Percentiles rank a stretch among this genome's conserved stretches.
These are phyloP conservation scores for Whitmania pigra DNA, from an alignment of 1,140 invertebrate species.

Conservation along the genomic window DNA sequence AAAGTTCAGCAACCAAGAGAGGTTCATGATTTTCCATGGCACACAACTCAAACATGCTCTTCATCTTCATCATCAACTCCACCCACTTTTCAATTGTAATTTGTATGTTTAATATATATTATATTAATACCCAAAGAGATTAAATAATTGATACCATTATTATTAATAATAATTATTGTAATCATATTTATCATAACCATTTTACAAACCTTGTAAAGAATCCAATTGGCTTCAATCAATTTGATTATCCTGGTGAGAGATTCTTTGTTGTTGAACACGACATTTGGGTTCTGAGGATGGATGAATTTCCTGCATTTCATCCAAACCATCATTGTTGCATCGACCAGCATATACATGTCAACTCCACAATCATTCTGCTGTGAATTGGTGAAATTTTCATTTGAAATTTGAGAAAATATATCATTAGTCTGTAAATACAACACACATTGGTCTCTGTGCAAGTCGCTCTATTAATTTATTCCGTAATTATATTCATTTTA, in stretches of 20 bases:
- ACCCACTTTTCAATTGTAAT: not conserved
- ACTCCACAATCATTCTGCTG: not conserved
- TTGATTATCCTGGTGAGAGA: not conserved
- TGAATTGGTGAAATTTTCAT: too few relatives aligned
- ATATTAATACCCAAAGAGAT: slow-evolving; percentile 3
- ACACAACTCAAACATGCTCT: not conserved
- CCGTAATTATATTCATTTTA: not conserved
- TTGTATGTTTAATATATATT: not conserved
- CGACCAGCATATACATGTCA: not conserved
- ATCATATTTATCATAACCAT: not conserved
- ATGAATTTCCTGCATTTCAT: not conserved
- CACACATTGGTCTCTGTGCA: not conserved
- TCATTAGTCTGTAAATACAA: too few relatives aligned
- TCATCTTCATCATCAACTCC: slow-evolving; percentile 10
- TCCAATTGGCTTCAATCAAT: not conserved
- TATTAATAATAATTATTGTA: not conserved
- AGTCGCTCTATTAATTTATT: not conserved
- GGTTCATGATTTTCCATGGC: not conserved
- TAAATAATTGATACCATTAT: not conserved
- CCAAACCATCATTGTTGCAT: not conserved
- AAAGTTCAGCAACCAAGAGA: not conserved
- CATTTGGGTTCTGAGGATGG: not conserved
- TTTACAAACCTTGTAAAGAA: slow-evolving; percentile 1
- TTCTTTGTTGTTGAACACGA: not conserved
- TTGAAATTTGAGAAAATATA: too few relatives aligned